Conservation (phyloP, 2,797 vertebrate species). For the Sternarchorhynchus goeldii region DNA sequence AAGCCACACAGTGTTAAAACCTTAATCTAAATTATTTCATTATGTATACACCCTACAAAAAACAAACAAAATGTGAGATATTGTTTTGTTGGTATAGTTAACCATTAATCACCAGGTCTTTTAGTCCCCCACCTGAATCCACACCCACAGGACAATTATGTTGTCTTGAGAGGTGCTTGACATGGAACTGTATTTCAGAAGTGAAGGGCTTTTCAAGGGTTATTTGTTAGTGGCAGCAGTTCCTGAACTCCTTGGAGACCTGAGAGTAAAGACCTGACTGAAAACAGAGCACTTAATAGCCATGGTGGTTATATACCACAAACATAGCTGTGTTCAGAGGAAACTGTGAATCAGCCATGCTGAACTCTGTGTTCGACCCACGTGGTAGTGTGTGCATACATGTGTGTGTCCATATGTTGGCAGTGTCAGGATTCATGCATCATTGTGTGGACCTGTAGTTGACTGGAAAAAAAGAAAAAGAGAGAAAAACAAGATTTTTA, state of each 20-base stretch:
- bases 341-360: background rate
- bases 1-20: background rate
- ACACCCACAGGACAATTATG: background rate
- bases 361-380: background rate
- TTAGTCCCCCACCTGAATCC: background rate
- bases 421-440: background rate
- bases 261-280: background rate
- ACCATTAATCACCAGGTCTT: background rate
- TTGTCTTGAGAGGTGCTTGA: constrained; percentile 5
- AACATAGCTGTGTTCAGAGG: background rate
- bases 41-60: background rate
- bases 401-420: constrained; percentile 1
- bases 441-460: constrained; percentile 21
- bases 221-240: constrained; percentile 5
- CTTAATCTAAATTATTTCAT: background rate
- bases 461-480: constrained; percentile 1
- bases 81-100: background rate
- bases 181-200: background rate
- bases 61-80: background rate
- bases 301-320: background rate
- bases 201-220: background rate
- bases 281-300: background rate
- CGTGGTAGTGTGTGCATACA: background rate
- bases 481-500: constrained; percentile 73
- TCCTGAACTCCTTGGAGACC: background rate